phyloP scores from a whole-genome alignment of 92 coral and sea anemone species.

The Bergia sp. region DNA sequence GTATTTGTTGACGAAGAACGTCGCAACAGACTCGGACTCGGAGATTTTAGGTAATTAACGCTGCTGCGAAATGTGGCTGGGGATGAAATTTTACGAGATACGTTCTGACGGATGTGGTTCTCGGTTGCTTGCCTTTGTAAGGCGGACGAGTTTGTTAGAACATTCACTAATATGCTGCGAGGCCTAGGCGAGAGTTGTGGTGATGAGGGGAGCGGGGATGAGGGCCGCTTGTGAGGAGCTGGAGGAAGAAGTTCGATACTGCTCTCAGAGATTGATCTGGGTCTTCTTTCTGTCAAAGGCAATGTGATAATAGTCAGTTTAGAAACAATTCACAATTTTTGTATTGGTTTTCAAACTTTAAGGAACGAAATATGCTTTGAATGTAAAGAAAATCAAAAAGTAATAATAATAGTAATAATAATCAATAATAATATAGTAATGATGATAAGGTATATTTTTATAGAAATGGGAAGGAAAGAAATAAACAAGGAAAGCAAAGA shows the following conservation, averaged over 20 bases:
- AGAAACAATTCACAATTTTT: too few relatives aligned
- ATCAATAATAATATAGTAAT: too few relatives aligned
- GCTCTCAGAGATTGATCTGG: constrained; percentile 17
- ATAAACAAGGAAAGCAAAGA: too few relatives aligned
- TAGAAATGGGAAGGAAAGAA: too few relatives aligned
- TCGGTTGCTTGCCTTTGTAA: constrained; percentile 17
- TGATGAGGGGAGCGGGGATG: constrained; percentile 18
- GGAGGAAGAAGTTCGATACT: neutral
- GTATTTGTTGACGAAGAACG: constrained; percentile 12
- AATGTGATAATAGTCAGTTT: too few relatives aligned
- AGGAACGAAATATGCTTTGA: too few relatives aligned
- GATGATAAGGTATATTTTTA: too few relatives aligned
- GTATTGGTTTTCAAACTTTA: too few relatives aligned
- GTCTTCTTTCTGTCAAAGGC: neutral
- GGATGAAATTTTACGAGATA: neutral
- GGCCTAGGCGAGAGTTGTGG: neutral
- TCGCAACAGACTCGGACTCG: neutral
- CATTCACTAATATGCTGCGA: neutral
- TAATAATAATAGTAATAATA: too few relatives aligned
- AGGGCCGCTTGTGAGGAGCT: neutral
- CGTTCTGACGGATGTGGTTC: neutral
- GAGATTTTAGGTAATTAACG: neutral
- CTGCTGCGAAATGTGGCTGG: neutral
- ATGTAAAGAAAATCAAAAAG: too few relatives aligned
- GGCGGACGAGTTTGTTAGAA: neutral